Evolutionary conservation across 1,140 invertebrate species (phyloP), one percentile per base, ranked within the genome.

Genomic region (Cardiocondyla obscurior): DNA sequence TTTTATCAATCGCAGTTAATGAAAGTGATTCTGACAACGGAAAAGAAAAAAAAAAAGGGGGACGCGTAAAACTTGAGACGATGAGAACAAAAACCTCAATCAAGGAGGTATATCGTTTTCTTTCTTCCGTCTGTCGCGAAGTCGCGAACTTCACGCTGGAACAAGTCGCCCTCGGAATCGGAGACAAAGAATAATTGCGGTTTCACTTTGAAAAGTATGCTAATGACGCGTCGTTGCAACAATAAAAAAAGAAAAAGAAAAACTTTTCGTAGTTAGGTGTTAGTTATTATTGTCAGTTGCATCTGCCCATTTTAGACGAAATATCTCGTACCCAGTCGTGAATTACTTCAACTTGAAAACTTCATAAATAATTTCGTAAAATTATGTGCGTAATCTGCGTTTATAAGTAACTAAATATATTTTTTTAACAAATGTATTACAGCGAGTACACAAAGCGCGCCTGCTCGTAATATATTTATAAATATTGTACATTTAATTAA

Each of bases 181-280:
- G 12, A 36, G 53, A 69, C 46, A 30, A 69, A 79, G 62, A 53
- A n/a, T 53, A 67, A 79, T 12, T 19, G 4, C 33, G 16, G 16
- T 12, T 39, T 77, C 28, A 67, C 74, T 19, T 42, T 39, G 6
- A 51, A n/a, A 30, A 67, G 19, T 22, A 28, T 33, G n/a, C 49
- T 79, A 79, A 79, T 79, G 74, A 79, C 39, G n/a, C 8, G 62
- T 39, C 49, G 16, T 5, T 28, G 49, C 22, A 12, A 69, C 33
- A 67, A 39, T 55, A 49, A 55, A 51, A 67, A 67, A 77, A 51
- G 53, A 39, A 42, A 49, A 55, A 51, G 53, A 67, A 77, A 51
- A 77, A 25, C 62, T 42, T 42, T 6, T 64, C 57, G 10, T 33
- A 33, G 22, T 16, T 36, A 39, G 1, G 58, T 49, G n/a, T 30